A percentile compares a stretch with the other conserved stretches of the same genome.
These are phyloP conservation scores for Nyctereutes procyonoides DNA, from an alignment of 2,113 vertebrate genomes.

Conservation along the genomic window DNA sequence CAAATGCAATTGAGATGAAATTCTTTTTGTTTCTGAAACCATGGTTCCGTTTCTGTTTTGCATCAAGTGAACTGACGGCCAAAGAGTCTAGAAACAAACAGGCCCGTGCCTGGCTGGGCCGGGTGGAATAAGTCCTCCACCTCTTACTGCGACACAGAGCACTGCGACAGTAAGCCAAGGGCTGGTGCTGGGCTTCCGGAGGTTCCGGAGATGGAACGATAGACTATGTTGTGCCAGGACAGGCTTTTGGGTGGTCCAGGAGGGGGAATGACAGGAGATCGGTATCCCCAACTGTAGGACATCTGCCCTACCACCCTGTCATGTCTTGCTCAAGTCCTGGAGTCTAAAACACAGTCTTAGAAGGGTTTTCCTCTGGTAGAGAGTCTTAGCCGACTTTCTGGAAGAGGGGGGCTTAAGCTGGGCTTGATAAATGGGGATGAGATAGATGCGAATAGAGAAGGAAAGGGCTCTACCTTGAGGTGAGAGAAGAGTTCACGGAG, in stretches of 20 bases:
- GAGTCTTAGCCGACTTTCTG: background rate
- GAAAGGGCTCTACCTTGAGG: background rate
- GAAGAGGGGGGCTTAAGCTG: background rate
- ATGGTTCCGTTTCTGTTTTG: slow-evolving; percentile 57
- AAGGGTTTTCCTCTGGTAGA: background rate
- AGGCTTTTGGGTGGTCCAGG: background rate
- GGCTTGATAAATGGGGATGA: background rate
- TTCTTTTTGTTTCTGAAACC: slow-evolving; percentile 36
- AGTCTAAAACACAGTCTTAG: background rate
- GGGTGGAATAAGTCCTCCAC: accelerated
- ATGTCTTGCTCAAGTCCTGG: background rate
- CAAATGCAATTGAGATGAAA: slow-evolving; percentile 75
- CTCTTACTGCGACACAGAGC: accelerated
- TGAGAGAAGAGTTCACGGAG: background rate
- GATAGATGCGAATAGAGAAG: background rate
- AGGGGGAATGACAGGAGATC: accelerated
- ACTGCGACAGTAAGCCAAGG: accelerated
- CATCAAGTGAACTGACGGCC: slow-evolving; percentile 1
- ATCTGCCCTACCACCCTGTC: background rate
- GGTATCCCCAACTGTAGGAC: background rate
- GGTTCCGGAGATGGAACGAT: background rate
- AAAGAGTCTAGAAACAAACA: slow-evolving; percentile 38
- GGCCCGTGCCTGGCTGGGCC: background rate
- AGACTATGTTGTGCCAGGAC: background rate
- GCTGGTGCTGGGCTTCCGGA: background rate